Conservation (phyloP, 1,140 invertebrate species). For the Platorchestia sp. region DNA sequence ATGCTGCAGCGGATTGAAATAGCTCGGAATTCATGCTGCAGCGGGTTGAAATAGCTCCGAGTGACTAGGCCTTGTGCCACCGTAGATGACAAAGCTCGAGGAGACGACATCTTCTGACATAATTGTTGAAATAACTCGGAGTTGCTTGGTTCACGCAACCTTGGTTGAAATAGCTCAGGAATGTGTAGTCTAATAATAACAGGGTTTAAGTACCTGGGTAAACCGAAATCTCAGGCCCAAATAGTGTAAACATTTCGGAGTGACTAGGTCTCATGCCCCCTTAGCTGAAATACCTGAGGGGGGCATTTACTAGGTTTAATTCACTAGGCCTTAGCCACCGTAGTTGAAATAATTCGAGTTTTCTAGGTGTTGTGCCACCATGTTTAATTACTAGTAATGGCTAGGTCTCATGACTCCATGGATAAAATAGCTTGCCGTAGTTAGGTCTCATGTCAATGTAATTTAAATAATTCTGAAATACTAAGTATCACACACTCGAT, state of each 20-base stretch:
- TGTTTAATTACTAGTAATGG: background rate
- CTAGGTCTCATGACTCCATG: background rate
- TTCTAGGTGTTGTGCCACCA: background rate
- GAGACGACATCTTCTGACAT: no score
- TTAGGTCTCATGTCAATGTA: background rate
- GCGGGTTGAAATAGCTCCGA: background rate
- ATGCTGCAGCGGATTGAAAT: no score
- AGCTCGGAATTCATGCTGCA: background rate
- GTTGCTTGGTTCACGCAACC: no score
- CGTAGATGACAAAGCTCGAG: background rate
- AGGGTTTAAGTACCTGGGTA: no score
- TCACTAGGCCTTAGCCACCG: no score
- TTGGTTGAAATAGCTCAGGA: no score
- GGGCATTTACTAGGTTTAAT: no score
- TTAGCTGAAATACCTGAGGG: background rate
- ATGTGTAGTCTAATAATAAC: no score
- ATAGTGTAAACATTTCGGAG: background rate
- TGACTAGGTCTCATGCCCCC: background rate
- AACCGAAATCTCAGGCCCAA: no score
- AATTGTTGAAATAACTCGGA: no score
- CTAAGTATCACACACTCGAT: no score
- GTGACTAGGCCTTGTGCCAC: background rate
- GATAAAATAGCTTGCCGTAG: background rate
- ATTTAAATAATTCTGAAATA: no score
- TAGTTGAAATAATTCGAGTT: background rate